Base-by-base conservation (phyloP, 2,797 vertebrate species). In the Choloepus didactylus region DNA sequence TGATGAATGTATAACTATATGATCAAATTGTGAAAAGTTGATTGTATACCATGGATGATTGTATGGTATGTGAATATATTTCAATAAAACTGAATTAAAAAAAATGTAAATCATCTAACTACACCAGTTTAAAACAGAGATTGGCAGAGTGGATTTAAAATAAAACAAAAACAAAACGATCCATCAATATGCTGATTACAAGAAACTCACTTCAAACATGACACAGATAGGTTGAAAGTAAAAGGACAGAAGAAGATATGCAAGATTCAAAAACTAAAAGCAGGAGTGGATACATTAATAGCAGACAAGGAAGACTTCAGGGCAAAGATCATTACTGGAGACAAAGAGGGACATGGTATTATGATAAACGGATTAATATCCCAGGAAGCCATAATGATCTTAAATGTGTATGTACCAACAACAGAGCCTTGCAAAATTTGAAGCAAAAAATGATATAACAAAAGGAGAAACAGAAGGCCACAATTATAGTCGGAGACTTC, bases 151-250 rank as follows among this genome's bases (percentile, higher is more conserved):
- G 35, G 29, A 56, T 66, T 81, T 56, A 56, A 56, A 56, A 56
- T 18, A 72, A 60, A 81, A 66, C 29, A 44, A 89, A 87, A 56
- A 59, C 56, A 72, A 76, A 25, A 60, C 51, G n/a, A 84, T n/a
- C 21, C 62, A 84, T 77, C 10, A 83, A 51, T n/a, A 88, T 18
- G 6, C 38, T 66, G 27, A 73, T 51, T 87, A 56, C 12, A 88
- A 66, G 60, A 66, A 75, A 77, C 79, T 94, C 41, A 70, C n/a
- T 84, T 84, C 31, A 93, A 76, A 67, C 69, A 70, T 3, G 18
- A 62, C 49, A 60, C 38, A 59, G 25, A n/a, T 76, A 54, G 12
- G 27, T 1, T 59, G 41, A 51, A 87, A 66, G 2, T 76, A 75
- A 87, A 84, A 89, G 41, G 70, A 70, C 21, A 70, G 49, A 73